Conservation (phyloP, 1,140 invertebrate species). For the Bombus waltoni region DNA sequence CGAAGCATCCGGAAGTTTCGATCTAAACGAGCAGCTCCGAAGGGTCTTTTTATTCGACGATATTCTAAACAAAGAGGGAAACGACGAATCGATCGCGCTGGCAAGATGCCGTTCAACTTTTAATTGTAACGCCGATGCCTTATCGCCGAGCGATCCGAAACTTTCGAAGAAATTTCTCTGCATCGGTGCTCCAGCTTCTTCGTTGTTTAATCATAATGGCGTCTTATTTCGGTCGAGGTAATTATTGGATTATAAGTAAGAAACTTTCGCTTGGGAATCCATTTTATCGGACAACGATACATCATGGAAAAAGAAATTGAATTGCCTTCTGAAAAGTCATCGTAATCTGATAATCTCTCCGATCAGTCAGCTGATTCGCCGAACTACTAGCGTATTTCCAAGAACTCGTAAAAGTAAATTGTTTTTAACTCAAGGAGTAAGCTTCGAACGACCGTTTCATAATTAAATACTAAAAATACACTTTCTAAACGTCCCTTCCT, state of each 20-base stretch:
- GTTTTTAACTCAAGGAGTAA: fast-evolving
- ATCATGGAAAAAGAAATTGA: no score
- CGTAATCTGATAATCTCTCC: no score
- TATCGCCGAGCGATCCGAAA: not conserved
- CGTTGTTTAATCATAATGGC: constrained; percentile 29
- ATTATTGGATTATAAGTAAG: not conserved
- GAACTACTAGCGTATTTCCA: no score
- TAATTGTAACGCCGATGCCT: constrained; percentile 12
- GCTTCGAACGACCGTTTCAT: no score
- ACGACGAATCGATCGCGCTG: not conserved
- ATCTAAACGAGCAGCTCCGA: not conserved
- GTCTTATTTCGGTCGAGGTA: constrained; percentile 1
- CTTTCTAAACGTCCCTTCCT: no score
- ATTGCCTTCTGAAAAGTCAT: no score
- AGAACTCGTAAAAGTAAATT: no score
- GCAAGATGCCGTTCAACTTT: constrained; percentile 1
- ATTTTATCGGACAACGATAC: no score
- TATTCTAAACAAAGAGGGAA: not conserved
- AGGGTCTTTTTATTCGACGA: not conserved
- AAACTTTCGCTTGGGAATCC: not conserved
- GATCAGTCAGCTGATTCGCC: no score
- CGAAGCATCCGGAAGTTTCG: not conserved
- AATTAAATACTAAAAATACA: no score
- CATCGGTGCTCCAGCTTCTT: not conserved
- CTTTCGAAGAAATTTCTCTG: not conserved